Base-by-base conservation (phyloP, 2,888 invertebrate genomes). In the Druceiella hillmani region DNA sequence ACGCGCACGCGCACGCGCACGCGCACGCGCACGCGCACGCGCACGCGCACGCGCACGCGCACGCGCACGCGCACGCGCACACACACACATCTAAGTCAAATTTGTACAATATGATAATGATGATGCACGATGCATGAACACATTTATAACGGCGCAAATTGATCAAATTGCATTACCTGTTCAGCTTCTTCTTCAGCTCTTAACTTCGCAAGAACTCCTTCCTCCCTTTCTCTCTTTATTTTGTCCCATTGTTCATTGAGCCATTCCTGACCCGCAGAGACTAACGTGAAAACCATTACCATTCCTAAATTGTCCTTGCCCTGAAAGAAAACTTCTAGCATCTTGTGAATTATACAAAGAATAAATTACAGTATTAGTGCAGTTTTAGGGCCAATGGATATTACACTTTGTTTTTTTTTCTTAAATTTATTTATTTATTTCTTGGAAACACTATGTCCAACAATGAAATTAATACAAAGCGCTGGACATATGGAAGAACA, bases 211-310 rank as follows among this genome's bases (percentile, higher is more conserved):
- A 81, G 76, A 9, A 78, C 74, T 50, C 72, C 78, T 55, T 87
- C 86, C 54, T 88, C 85, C 52, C 78, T 72, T 35, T 75, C 71
- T 47, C 80, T 79, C 53, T 85, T 85, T 29, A 83, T 74, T 20
- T 76, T 75, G 57, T 94, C 94, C 79, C 87, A 88, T 52, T 83
- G 81, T 33, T 79, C 78, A 62, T 90, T 91, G 2, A 97, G 70
- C 87, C 91, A 91, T 62, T 97, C 95, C 57, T 93, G 90, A 3
- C 91, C 87, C 13, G 88, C 83, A 24, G 93, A 91, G 6, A 97
- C 94, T 52, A 98, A 63, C 14, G 93, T 93, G 60, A 97, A 98
- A 26, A 97, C 81, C 94, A 98, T 95, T 22, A 92, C 97, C 87
- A 92, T 95, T 2, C 98, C 98, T 35, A 97, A 57, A 66, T 93